Evolutionary conservation across 2,888 invertebrate genomes (phyloP), one percentile per base, ranked within the genome.

Genomic region (Thymelicus lineola): DNA sequence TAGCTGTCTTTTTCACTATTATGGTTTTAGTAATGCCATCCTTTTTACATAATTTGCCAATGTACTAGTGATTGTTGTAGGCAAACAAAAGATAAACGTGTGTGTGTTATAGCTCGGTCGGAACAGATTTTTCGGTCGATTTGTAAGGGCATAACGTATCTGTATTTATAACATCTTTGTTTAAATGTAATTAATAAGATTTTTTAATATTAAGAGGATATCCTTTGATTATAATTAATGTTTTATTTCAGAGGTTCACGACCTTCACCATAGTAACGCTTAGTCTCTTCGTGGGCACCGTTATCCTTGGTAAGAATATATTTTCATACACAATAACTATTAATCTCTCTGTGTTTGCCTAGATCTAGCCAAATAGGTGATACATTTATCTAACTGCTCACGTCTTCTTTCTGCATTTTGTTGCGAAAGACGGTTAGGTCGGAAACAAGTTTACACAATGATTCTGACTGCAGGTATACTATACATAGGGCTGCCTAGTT

Each of bases 211-310:
- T 38, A 38, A 38, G 38, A 9, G 38, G 7, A 38, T 38, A 38
- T 38, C 7, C 7, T 6, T 38, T 9, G 10, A 53, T 10, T 9
- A 7, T n/a, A n/a, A n/a, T 20, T 20, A 20, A 20, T 35, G 7
- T 57, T 7, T 17, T 82, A 79, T 92, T 96, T 76, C 96, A 98
- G 98, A 97, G 96, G 94, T 97, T 98, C 90, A 96, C 98, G 82
- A 98, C 98, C 79, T 98, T 98, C 93, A 96, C 97, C 79, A 97
- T 97, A 81, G 98, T 98, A 83, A 97, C 98, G 77, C 95, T 98
- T 82, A 98, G 98, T 87, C 95, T 98, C 75, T 97, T 98, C 89
- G 97, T 98, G 80, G 99, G 99, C 87, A 97, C 98, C 82, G 97
- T 97, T 81, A 98, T 98, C 86, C 95, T 98, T 94, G 97, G 98